Percentiles rank a stretch among this genome's conserved stretches.
These are phyloP conservation scores for Microctenopoma steveboyesi DNA, from an alignment of 2,797 vertebrate species.

Conservation along the genomic window DNA sequence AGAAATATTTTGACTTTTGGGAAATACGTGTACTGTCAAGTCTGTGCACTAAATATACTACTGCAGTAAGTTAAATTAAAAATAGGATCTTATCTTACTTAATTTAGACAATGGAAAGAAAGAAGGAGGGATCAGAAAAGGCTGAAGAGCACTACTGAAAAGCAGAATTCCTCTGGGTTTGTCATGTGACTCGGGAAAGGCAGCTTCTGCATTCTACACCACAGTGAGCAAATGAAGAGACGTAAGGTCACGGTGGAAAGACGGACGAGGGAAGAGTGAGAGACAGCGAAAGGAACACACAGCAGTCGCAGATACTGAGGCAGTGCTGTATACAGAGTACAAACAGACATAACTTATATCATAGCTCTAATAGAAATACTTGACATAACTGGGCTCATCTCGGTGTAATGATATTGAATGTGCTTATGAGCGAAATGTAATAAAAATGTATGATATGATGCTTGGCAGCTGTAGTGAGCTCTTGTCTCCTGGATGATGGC, in stretches of 20 bases:
- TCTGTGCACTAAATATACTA: background rate
- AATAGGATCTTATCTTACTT: background rate
- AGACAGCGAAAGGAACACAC: conserved; percentile 24
- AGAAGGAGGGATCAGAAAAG: conserved; percentile 31
- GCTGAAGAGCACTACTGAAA: conserved; percentile 33
- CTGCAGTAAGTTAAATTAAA: background rate
- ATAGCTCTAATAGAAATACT: background rate
- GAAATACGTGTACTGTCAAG: background rate
- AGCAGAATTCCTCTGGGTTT: conserved; percentile 43
- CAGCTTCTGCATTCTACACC: conserved; percentile 48
- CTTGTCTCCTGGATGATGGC: conserved; percentile 24
- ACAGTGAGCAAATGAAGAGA: conserved; percentile 57
- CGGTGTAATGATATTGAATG: background rate
- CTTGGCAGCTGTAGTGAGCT: conserved; percentile 6
- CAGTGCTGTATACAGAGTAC: background rate
- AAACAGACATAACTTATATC: too few species aligned
- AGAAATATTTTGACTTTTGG: background rate
- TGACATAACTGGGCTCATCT: background rate
- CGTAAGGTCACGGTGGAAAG: background rate
- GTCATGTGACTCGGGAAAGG: conserved; percentile 66
- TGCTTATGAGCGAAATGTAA: conserved; percentile 4
- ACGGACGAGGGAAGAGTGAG: conserved; percentile 15
- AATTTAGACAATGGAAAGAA: conserved; percentile 2
- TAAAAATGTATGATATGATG: conserved; percentile 4
- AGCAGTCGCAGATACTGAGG: conserved; percentile 3